These are phyloP conservation scores for Acropternis orthonyx DNA, from an alignment of 2,797 vertebrate genomes.

Conservation along the genomic window DNA sequence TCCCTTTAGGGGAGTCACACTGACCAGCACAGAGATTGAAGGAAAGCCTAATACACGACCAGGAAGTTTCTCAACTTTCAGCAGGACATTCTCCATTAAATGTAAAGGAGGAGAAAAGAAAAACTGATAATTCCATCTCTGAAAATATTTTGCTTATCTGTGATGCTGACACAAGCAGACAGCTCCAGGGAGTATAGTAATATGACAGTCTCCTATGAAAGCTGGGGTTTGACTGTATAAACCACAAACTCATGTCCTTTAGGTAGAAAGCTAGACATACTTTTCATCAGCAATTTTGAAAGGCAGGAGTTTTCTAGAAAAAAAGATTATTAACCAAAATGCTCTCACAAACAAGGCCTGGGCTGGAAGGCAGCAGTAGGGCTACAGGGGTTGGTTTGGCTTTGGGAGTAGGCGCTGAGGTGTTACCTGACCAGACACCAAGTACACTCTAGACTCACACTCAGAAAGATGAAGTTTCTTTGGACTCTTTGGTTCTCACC, in stretches of 20 bases:
- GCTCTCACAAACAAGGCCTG: background rate
- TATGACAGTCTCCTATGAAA: background rate
- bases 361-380: background rate
- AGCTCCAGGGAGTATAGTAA: background rate
- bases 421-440: background rate
- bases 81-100: background rate
- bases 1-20: background rate
- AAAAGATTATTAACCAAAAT: background rate
- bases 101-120: background rate
- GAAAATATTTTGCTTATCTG: background rate
- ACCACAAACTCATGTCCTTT: background rate
- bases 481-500: background rate
- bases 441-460: fast-evolving
- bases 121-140: background rate
- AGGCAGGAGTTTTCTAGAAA: background rate
- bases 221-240: background rate
- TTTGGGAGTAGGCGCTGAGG: fast-evolving
- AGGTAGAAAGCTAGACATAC: background rate
- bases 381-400: background rate
- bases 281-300: background rate
- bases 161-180: background rate
- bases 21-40: background rate
- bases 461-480: background rate
- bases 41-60: background rate
- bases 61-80: background rate